A percentile compares a stretch with the other conserved stretches of the same genome.
phyloP scores from a whole-genome alignment of 2,888 invertebrate species.

The Calameuta pallipes region DNA sequence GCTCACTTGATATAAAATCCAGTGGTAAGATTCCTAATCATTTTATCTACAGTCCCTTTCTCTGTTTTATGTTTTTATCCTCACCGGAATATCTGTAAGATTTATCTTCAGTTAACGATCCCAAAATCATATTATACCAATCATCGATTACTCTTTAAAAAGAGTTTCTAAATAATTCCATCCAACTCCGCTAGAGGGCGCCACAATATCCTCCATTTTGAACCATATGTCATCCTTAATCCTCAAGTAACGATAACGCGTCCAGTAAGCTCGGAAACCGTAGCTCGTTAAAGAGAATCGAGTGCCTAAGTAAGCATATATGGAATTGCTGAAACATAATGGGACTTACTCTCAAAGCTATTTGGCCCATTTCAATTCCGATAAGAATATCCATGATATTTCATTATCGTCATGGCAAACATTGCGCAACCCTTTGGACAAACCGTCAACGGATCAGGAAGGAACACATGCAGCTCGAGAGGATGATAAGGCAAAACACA shows the following conservation, averaged over 20 bases:
- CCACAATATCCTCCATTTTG: not conserved
- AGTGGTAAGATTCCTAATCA: too few relatives aligned
- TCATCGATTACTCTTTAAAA: too few relatives aligned
- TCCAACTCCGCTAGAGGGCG: not conserved
- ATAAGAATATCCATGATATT: conserved; percentile 3
- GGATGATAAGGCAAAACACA: conserved; percentile 40
- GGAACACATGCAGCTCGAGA: conserved; percentile 23
- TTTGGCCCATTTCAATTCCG: conserved; percentile 5
- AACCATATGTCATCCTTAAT: not conserved
- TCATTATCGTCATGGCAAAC: conserved; percentile 3
- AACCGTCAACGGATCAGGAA: not conserved
- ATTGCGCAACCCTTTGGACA: not conserved
- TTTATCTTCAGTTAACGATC: too few relatives aligned
- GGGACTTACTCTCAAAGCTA: not conserved
- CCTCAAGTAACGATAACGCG: not conserved
- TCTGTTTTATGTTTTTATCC: too few relatives aligned
- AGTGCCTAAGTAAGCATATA: not conserved
- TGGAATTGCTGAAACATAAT: not conserved
- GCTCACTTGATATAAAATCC: not conserved
- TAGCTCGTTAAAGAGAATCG: not conserved
- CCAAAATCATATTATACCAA: too few relatives aligned
- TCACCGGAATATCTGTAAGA: too few relatives aligned
- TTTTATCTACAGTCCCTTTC: too few relatives aligned
- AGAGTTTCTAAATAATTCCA: not conserved
- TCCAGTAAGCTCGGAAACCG: not conserved